These are phyloP conservation scores for Rhodeus uyekii DNA, from an alignment of 2,797 vertebrate genomes.

Conservation along the genomic window DNA sequence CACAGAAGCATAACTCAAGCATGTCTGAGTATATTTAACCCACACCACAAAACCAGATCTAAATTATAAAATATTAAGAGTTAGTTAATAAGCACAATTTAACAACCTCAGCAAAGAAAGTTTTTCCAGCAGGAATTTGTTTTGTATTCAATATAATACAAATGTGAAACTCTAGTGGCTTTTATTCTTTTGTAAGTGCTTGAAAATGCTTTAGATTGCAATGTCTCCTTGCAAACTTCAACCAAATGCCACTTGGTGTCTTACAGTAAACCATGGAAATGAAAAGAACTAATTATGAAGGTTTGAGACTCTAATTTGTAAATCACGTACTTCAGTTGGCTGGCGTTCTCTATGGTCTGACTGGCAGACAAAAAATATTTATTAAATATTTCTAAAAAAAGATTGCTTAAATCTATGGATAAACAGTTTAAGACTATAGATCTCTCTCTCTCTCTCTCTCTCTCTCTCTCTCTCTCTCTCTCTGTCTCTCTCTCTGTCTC, in stretches of 20 bases:
- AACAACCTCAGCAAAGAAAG: not conserved
- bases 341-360: not conserved
- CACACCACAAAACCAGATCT: not conserved
- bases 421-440: not conserved
- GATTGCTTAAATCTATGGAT: not conserved
- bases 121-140: not conserved
- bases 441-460: no score
- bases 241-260: no score
- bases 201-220: not conserved
- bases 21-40: not conserved
- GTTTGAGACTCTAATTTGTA: constrained; percentile 1
- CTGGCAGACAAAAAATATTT: not conserved
- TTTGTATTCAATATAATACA: not conserved
- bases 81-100: not conserved
- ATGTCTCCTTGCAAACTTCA: constrained; percentile 13
- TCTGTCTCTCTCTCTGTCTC: no score
- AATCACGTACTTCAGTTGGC: not conserved
- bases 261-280: not conserved
- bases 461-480: no score
- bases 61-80: not conserved
- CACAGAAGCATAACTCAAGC: not conserved
- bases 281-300: constrained; percentile 35
- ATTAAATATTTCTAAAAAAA: no score
- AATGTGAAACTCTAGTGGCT: not conserved
- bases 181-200: not conserved